Evolutionary conservation across 2,888 invertebrate genomes (phyloP).

Genomic region (Liodrosophila aerea): DNA sequence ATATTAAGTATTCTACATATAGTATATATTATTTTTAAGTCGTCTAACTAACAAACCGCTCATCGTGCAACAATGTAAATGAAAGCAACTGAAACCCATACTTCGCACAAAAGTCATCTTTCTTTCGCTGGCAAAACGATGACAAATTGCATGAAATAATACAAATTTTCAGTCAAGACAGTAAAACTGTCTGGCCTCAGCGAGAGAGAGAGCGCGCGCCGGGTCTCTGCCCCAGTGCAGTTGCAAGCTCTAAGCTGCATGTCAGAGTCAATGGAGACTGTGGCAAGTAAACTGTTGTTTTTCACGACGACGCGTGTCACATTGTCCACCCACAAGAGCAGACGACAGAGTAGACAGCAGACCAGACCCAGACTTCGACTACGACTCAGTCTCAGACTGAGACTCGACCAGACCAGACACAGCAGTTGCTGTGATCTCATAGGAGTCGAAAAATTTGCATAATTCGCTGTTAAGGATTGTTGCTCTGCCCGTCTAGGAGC

Average conservation of each 20-base stretch:
- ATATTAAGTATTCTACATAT: too few relatives aligned
- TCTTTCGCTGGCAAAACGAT: slow-evolving; percentile 75
- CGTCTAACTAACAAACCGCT: slow-evolving; percentile 35
- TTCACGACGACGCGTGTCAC: slow-evolving; percentile 79
- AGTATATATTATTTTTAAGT: slow-evolving; percentile 4
- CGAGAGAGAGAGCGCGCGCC: slow-evolving; percentile 27
- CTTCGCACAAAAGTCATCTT: slow-evolving; percentile 56
- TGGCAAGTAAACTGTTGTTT: slow-evolving; percentile 76
- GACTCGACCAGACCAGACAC: slow-evolving; percentile 17
- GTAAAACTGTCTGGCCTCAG: slow-evolving; percentile 77
- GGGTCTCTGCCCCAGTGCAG: slow-evolving; percentile 9
- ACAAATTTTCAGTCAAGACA: slow-evolving; percentile 76
- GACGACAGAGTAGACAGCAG: slow-evolving; percentile 55
- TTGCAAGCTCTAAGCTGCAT: slow-evolving; percentile 21
- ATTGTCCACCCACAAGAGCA: slow-evolving; percentile 76
- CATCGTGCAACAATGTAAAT: slow-evolving; percentile 56
- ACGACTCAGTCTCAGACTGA: slow-evolving; percentile 12
- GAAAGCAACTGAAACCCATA: slow-evolving; percentile 55
- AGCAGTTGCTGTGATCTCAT: slow-evolving; percentile 49
- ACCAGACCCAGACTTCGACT: slow-evolving; percentile 15
- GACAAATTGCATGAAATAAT: slow-evolving; percentile 78
- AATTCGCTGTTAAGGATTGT: slow-evolving; percentile 65
- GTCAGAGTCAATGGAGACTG: slow-evolving; percentile 43
- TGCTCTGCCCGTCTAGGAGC: slow-evolving; percentile 46
- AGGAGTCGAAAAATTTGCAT: slow-evolving; percentile 62